Conservation (phyloP, 2,888 invertebrate genomes). For the Autographa pulchrina region DNA sequence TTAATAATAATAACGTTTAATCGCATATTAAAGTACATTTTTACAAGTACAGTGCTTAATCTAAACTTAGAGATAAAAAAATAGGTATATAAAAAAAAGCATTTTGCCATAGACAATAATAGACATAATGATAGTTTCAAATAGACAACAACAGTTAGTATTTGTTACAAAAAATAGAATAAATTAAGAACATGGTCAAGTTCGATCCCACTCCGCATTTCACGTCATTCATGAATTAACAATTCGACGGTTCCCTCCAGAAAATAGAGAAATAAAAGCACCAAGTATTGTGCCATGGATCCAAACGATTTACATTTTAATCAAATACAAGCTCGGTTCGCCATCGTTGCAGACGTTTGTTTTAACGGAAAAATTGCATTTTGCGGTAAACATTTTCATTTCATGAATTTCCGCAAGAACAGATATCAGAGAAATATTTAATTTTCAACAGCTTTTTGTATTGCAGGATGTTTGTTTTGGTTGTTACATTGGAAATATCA, state of each 20-base stretch:
- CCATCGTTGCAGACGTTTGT: conserved; percentile 47
- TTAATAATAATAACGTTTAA: no score
- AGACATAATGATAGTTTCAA: no score
- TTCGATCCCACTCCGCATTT: not conserved
- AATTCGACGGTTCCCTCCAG: not conserved
- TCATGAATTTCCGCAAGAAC: conserved; percentile 3
- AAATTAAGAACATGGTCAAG: not conserved
- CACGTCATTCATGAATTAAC: not conserved
- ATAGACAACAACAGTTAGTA: no score
- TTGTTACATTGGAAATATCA: not conserved
- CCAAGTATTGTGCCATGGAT: conserved; percentile 34
- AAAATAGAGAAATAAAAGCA: conserved; percentile 32
- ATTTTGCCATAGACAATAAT: no score
- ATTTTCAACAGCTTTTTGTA: not conserved
- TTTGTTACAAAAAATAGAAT: not conserved
- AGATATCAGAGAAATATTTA: not conserved
- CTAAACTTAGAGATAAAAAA: no score
- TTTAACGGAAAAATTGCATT: conserved; percentile 51
- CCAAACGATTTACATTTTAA: conserved; percentile 70
- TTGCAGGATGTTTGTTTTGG: not conserved
- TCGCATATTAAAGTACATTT: no score
- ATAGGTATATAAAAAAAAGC: no score
- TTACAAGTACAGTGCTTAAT: no score
- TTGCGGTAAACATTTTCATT: conserved; percentile 13
- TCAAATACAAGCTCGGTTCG: conserved; percentile 58